These are phyloP conservation scores for Calidris pugnax DNA, from an alignment of 2,113 vertebrate species.

Conservation along the genomic window DNA sequence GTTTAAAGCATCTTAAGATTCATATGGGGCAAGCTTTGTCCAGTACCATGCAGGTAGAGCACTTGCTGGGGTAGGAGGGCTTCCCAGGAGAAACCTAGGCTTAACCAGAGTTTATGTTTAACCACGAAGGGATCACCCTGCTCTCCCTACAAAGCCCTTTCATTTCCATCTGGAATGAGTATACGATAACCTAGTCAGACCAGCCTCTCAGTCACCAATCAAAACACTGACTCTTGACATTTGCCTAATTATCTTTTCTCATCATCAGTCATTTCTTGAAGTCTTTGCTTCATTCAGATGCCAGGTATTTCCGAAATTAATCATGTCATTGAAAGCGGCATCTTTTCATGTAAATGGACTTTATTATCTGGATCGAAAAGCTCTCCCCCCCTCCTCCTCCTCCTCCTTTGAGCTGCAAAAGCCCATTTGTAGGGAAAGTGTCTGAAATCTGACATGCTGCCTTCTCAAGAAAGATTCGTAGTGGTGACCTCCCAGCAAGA, in stretches of 20 bases:
- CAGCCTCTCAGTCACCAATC: slow-evolving; percentile 70
- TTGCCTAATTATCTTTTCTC: slow-evolving; percentile 82
- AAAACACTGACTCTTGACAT: slow-evolving; percentile 75
- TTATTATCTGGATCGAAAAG: slow-evolving; percentile 78
- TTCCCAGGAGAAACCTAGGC: slow-evolving; percentile 1
- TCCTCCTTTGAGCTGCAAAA: slow-evolving; percentile 72
- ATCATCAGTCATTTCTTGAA: slow-evolving; percentile 80
- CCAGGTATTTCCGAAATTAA: slow-evolving; percentile 87
- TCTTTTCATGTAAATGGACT: slow-evolving; percentile 84
- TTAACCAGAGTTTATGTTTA: slow-evolving; percentile 44
- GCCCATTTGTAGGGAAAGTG: slow-evolving; percentile 74
- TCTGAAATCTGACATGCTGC: slow-evolving; percentile 79
- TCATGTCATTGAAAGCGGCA: slow-evolving; percentile 79
- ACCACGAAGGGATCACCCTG: slow-evolving; percentile 26
- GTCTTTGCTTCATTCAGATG: slow-evolving; percentile 78
- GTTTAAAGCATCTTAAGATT: not conserved
- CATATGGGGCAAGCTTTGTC: not conserved
- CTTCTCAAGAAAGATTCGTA: slow-evolving; percentile 76
- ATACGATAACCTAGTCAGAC: slow-evolving; percentile 65
- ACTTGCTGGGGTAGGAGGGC: not conserved
- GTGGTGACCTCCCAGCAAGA: slow-evolving; percentile 81
- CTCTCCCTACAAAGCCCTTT: slow-evolving; percentile 61
- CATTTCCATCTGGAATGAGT: slow-evolving; percentile 66
- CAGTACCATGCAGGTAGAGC: not conserved
- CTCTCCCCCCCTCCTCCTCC: not conserved